Evolutionary conservation across 2,888 invertebrate genomes (phyloP).

Genomic region (Diplolepis rosae): DNA sequence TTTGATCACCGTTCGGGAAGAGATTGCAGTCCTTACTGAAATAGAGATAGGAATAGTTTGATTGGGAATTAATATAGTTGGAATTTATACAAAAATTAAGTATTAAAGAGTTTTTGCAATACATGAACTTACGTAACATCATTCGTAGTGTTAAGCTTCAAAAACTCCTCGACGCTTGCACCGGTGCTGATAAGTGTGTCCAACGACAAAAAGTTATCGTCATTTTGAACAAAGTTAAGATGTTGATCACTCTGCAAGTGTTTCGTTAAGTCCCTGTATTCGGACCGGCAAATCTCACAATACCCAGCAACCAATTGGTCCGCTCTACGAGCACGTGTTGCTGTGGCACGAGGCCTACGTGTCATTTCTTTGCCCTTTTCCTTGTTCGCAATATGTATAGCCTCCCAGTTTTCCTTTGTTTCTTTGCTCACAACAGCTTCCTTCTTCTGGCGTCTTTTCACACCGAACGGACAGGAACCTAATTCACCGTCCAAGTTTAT

Average conservation of each 20-base stretch:
- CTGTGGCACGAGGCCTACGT: constrained; percentile 71
- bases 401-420: constrained; percentile 65
- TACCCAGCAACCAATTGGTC: constrained; percentile 77
- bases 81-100: not conserved
- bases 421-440: constrained; percentile 54
- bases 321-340: constrained; percentile 68
- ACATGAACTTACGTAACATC: constrained; percentile 66
- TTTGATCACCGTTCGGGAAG: constrained; percentile 64
- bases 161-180: constrained; percentile 81
- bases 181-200: constrained; percentile 82
- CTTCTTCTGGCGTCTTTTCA: constrained; percentile 59
- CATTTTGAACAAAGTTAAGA: constrained; percentile 83
- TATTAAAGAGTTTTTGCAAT: no score
- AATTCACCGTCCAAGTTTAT: constrained; percentile 74
- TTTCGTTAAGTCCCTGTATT: constrained; percentile 81
- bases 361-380: constrained; percentile 73
- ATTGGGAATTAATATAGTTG: not conserved
- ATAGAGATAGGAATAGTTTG: not conserved
- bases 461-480: constrained; percentile 72
- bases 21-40: constrained; percentile 66
- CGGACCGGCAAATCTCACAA: constrained; percentile 87
- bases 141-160: constrained; percentile 77
- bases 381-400: constrained; percentile 55
- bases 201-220: constrained; percentile 83
- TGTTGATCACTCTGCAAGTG: constrained; percentile 86